Conservation (phyloP, 2,113 vertebrate species). For the Aptenodytes patagonicus region DNA sequence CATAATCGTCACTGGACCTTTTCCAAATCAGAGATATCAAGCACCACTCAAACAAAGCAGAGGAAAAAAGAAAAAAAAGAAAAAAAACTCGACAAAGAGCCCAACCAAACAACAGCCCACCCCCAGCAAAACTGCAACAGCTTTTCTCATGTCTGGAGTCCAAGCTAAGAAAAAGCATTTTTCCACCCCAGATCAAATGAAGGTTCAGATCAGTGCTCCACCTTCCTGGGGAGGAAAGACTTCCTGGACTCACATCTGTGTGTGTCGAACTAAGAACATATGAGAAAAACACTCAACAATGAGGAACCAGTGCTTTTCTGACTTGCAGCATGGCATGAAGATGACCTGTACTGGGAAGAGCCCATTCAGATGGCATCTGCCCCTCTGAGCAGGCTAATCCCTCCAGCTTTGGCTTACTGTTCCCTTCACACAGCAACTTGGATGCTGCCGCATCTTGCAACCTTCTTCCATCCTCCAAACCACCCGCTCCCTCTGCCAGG, state of each 20-base stretch:
- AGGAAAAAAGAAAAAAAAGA: not conserved
- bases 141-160: not conserved
- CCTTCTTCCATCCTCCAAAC: not conserved
- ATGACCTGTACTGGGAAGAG: not conserved
- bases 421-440: not conserved
- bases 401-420: not conserved
- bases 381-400: not conserved
- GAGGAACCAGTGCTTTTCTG: not conserved
- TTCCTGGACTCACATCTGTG: not conserved
- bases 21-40: not conserved
- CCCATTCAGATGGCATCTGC: not conserved
- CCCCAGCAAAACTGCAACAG: not conserved
- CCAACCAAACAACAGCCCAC: not conserved
- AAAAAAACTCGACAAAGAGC: not conserved
- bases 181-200: not conserved
- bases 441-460: not conserved
- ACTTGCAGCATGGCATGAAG: not conserved
- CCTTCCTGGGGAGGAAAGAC: not conserved
- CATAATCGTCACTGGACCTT: not conserved
- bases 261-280: not conserved
- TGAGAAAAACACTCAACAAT: not conserved
- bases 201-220: not conserved
- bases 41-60: not conserved
- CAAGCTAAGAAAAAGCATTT: not conserved
- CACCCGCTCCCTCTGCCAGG: fast-evolving